Evolutionary conservation across 2,888 invertebrate species (phyloP).

Genomic region (Campoletis raptor): DNA sequence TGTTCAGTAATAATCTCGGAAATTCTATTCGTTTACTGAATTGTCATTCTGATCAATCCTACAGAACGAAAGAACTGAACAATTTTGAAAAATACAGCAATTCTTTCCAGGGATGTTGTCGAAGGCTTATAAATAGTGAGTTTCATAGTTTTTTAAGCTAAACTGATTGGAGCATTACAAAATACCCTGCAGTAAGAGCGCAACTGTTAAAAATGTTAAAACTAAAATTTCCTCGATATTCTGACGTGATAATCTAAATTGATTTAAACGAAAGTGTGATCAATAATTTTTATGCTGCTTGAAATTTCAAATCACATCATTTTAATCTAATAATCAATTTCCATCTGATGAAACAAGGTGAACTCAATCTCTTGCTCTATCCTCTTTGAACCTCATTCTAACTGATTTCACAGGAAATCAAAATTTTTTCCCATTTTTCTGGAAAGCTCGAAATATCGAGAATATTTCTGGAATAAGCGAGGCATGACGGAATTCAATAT

Average conservation of each 20-base stretch:
- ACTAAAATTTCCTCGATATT: neutral
- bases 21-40: too few species aligned
- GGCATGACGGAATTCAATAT: conserved; percentile 46
- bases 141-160: too few species aligned
- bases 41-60: too few species aligned
- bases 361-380: neutral
- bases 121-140: too few species aligned
- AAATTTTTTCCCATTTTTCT: conserved; percentile 5
- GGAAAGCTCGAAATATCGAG: conserved; percentile 29
- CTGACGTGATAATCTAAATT: neutral
- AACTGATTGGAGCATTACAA: too few species aligned
- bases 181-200: too few species aligned
- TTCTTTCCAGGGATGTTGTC: too few species aligned
- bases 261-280: neutral
- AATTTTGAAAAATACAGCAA: too few species aligned
- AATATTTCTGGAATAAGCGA: conserved; percentile 4
- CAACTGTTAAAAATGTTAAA: too few species aligned
- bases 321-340: neutral
- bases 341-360: neutral
- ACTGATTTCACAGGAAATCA: neutral
- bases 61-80: too few species aligned
- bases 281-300: neutral
- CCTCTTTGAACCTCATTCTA: neutral
- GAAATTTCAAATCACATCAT: neutral
- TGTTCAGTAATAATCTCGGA: too few species aligned